Conservation (phyloP, 2,797 vertebrate species). For the Xenops minutus region DNA sequence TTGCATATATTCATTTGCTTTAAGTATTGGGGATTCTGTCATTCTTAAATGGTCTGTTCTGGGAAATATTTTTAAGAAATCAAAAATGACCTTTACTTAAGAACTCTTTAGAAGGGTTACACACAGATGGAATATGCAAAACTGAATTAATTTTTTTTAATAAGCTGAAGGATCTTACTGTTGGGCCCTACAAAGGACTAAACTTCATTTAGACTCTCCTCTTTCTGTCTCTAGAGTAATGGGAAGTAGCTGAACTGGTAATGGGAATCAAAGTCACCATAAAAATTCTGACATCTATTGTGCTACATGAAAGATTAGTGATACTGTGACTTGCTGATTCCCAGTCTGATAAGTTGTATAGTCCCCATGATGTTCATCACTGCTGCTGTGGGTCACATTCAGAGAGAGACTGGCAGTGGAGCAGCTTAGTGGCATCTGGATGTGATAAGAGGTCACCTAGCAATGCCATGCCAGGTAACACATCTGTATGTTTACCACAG, state of each 20-base stretch:
- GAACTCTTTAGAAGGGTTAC: not conserved
- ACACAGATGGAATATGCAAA: not conserved
- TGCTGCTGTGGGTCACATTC: not conserved
- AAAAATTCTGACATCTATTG: not conserved
- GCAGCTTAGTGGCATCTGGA: not conserved
- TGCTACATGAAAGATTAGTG: not conserved
- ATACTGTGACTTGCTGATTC: not conserved
- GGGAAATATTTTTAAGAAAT: not conserved
- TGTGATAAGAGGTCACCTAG: not conserved
- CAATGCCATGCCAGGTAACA: not conserved
- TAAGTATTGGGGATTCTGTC: not conserved
- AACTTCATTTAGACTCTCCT: not conserved
- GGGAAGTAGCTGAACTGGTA: not conserved
- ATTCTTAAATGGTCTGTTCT: not conserved
- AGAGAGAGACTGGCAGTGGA: not conserved
- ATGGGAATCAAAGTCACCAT: not conserved
- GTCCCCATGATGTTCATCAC: not conserved
- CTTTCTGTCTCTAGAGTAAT: not conserved
- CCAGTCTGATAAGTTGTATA: not conserved
- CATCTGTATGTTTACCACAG: not conserved
- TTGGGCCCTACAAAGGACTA: not conserved
- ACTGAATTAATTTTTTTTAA: not conserved
- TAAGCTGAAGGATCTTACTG: not conserved
- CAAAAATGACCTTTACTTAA: not conserved
- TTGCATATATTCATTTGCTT: not conserved